Conservation (phyloP, 1,140 invertebrate species). For the Leptopilina clavipes region DNA sequence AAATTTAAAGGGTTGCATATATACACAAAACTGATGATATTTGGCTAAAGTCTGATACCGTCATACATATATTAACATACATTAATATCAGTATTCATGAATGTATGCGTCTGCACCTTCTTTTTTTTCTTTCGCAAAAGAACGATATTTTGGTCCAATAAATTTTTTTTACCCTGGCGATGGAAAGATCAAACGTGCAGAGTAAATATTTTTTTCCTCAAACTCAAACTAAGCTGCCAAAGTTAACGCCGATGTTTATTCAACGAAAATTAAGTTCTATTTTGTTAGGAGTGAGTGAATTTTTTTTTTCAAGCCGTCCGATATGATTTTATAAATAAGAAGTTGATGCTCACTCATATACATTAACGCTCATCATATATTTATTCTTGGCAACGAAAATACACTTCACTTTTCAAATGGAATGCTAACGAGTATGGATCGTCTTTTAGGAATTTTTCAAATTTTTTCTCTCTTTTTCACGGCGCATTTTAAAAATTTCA, state of each 20-base stretch:
- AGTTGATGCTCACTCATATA: background rate
- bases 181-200: slow-evolving; percentile 7
- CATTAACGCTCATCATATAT: background rate
- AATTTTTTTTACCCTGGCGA: background rate
- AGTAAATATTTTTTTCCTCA: slow-evolving; percentile 26
- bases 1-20: background rate
- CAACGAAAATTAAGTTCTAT: slow-evolving; percentile 19
- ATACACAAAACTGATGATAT: slow-evolving; percentile 1
- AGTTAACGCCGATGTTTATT: slow-evolving; percentile 21
- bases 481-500: too few relatives aligned
- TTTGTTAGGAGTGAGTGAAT: slow-evolving; percentile 15
- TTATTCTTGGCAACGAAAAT: background rate
- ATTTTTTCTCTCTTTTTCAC: too few relatives aligned
- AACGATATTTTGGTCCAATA: background rate
- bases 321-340: background rate
- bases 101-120: slow-evolving; percentile 6
- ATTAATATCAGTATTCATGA: slow-evolving; percentile 24
- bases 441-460: too few relatives aligned
- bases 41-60: background rate
- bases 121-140: background rate
- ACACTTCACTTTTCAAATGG: background rate
- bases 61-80: slow-evolving; percentile 27
- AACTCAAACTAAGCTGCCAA: slow-evolving; percentile 1
- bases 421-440: too few relatives aligned
- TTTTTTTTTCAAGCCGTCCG: background rate